A percentile compares a stretch with the other conserved stretches of the same genome.
These are phyloP conservation scores for Cylas formicarius DNA, from an alignment of 1,140 invertebrate species.

Conservation along the genomic window DNA sequence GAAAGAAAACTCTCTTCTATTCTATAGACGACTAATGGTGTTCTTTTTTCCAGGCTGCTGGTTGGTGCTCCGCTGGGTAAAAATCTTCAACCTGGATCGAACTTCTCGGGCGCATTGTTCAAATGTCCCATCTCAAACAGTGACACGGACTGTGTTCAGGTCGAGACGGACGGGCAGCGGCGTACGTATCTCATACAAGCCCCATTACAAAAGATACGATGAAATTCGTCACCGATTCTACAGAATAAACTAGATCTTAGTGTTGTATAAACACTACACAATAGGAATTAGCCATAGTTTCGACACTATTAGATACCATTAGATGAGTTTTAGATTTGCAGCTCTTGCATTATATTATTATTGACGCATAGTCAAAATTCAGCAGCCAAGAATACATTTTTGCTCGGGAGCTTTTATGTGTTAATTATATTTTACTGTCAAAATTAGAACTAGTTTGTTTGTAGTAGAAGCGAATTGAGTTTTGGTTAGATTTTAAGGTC, in stretches of 20 bases:
- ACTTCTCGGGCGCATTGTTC: conserved; percentile 79
- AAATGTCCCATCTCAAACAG: conserved; percentile 68
- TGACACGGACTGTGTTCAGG: conserved; percentile 67
- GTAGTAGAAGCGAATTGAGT: background rate
- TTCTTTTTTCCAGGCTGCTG: conserved; percentile 64
- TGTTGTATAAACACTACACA: conserved; percentile 20
- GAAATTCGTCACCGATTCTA: background rate
- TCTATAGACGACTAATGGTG: too few relatives aligned
- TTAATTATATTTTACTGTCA: background rate
- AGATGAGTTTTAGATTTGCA: conserved; percentile 3
- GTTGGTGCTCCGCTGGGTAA: conserved; percentile 85
- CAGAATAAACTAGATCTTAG: background rate
- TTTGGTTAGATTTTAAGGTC: conserved; percentile 2
- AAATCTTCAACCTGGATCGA: conserved; percentile 77
- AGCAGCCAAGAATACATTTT: background rate
- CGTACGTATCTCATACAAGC: conserved; percentile 49
- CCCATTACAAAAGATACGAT: conserved; percentile 4
- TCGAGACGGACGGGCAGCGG: conserved; percentile 76
- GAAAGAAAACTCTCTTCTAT: too few relatives aligned
- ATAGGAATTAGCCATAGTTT: too few relatives aligned
- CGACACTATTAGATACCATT: background rate
- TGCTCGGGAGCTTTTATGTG: background rate
- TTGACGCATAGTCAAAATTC: background rate
- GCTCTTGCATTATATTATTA: background rate
- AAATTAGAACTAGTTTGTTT: background rate